Base-by-base conservation (phyloP, 2,113 vertebrate genomes). In the Phrynocephalus versicolor region DNA sequence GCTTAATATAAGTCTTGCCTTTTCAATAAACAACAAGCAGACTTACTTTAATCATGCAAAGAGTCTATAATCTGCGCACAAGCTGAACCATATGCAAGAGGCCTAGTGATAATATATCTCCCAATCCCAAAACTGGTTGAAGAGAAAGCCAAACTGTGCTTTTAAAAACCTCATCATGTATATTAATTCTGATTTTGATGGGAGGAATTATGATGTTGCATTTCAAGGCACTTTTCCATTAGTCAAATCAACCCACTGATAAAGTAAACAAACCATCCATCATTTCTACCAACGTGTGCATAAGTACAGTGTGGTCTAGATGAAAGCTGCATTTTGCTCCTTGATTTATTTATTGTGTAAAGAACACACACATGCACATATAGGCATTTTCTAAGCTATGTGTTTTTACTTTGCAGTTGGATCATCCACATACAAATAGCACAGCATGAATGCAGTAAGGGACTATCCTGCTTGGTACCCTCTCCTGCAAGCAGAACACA, bases 201-300 rank as follows among this genome's bases (percentile, higher is more conserved):
- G 80, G 79, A 60, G 62, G 82, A 73, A 0, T 51, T 33, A 87
- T 73, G 18, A 19, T 83, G 85, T 87, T 89, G 84, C 86, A 81
- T 79, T 88, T 73, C 87, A 64, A 79, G 78, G 76, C 19, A 0
- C 77, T 89, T 81, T 82, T 25, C 19, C 88, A 85, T 6, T 89
- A 93, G 94, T 95, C 91, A 95, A 94, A 94, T 92, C 88, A 89
- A 0, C 19, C 71, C 85, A 74, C 0, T 89, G 88, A 91, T 90
- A 65, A 92, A 90, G 91, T 76, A 91, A 92, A 88, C 93, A 93
- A 91, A 89, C 7, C 84, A 0, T 93, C 92, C 41, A 90, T 95
- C 94, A 94, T 93, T 92, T 94, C 93, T 93, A 89, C 92, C 94
- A 94, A 92, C 89, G 92, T 89, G 94, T 94, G 94, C 94, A 94